Conservation (phyloP, 2,113 vertebrate species). For the Cathartes aura region DNA sequence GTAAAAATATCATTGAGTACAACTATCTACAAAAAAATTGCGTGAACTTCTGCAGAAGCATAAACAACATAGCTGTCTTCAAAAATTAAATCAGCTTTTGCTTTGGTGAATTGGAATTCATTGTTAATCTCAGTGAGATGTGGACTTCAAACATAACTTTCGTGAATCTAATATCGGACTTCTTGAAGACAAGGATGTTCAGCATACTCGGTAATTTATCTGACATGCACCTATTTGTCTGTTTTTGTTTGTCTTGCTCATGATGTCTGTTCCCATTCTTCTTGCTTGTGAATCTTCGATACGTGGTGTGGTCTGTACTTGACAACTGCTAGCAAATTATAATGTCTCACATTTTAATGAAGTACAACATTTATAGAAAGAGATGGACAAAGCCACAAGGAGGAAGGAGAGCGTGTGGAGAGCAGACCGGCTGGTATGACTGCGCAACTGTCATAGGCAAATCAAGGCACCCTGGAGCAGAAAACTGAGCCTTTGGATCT, state of each 20-base stretch:
- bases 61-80: not conserved
- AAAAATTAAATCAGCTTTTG: conserved; percentile 28
- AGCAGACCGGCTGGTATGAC: not conserved
- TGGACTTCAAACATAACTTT: not conserved
- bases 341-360: not conserved
- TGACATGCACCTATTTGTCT: not conserved
- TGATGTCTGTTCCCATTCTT: not conserved
- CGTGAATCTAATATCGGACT: not conserved
- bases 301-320: not conserved
- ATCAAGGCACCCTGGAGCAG: not conserved
- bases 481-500: not conserved
- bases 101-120: not conserved
- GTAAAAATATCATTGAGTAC: not conserved
- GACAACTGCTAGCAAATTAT: not conserved
- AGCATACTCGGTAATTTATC: not conserved
- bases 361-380: not conserved
- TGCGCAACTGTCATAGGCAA: not conserved
- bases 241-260: not conserved
- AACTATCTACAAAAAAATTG: not conserved
- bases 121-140: not conserved
- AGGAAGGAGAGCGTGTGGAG: not conserved
- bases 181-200: not conserved
- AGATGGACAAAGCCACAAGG: not conserved
- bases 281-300: not conserved
- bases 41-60: not conserved